Conservation (phyloP, 2,888 invertebrate genomes). For the Gibbula magus region DNA sequence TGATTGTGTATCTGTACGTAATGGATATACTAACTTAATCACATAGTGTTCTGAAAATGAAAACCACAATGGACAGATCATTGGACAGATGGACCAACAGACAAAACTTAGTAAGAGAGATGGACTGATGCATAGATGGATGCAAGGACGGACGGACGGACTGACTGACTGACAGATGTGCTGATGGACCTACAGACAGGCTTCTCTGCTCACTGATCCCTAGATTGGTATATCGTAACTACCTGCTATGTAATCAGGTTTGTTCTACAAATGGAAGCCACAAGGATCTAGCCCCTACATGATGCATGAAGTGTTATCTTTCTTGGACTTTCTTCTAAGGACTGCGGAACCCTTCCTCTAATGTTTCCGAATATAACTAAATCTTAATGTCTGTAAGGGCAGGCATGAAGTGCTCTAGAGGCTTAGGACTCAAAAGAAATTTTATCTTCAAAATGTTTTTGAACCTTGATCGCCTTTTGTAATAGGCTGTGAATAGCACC, state of each 20-base stretch:
- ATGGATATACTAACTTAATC: no score
- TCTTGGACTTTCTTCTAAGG: not conserved
- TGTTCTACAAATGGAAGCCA: not conserved
- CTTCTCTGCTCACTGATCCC: no score
- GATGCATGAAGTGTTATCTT: conserved; percentile 2
- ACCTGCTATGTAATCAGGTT: not conserved
- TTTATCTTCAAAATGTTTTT: conserved; percentile 10
- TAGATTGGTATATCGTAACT: no score
- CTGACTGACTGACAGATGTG: no score
- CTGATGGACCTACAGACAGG: no score
- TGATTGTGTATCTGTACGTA: no score
- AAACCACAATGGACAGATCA: no score
- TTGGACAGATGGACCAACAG: no score
- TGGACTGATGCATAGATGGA: no score
- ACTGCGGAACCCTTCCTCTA: not conserved
- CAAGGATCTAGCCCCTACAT: not conserved
- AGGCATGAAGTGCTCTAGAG: not conserved
- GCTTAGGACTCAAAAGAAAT: conserved; percentile 11
- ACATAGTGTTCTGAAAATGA: no score
- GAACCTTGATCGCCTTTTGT: conserved; percentile 15
- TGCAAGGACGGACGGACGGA: no score
- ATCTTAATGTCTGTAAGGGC: conserved; percentile 7
- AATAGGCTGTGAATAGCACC: not conserved
- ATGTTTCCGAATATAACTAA: conserved; percentile 11
- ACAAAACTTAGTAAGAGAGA: no score